phyloP scores from a whole-genome alignment of 2,797 vertebrate genomes.

The Lutjanus campechanus region DNA sequence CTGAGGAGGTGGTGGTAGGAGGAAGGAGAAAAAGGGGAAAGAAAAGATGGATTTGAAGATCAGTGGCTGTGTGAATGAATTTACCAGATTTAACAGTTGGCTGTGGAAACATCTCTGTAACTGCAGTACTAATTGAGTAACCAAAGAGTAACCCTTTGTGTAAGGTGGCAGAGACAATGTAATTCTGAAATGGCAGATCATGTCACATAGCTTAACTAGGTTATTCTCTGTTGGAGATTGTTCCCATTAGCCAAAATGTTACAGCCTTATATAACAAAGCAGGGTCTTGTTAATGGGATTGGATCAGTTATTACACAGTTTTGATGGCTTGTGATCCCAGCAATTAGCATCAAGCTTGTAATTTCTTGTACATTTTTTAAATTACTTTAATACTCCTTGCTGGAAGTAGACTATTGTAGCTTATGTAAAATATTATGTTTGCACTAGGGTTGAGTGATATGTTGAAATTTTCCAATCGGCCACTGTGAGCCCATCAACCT shows the following conservation, averaged over 20 bases:
- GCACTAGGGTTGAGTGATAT: no score
- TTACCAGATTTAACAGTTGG: conserved; percentile 68
- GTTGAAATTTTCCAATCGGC: no score
- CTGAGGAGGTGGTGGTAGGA: conserved; percentile 49
- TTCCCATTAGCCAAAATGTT: conserved; percentile 31
- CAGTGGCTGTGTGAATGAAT: conserved; percentile 69
- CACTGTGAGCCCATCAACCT: no score
- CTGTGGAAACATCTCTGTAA: conserved; percentile 53
- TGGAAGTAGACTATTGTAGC: conserved; percentile 8
- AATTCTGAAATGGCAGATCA: conserved; percentile 38
- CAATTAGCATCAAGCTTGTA: conserved; percentile 38
- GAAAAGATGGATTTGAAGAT: conserved; percentile 75
- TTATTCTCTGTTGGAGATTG: conserved; percentile 32
- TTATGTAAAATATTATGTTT: conserved; percentile 30
- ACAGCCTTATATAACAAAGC: conserved; percentile 48
- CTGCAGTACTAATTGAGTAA: conserved; percentile 57
- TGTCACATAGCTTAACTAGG: conserved; percentile 38
- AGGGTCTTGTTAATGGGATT: conserved; percentile 46
- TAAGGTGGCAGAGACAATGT: conserved; percentile 21
- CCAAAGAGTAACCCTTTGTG: conserved; percentile 40
- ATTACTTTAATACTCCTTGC: conserved; percentile 24
- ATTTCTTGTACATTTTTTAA: conserved; percentile 44
- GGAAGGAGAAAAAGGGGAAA: conserved; percentile 36
- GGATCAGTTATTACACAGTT: conserved; percentile 48
- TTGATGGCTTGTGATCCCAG: conserved; percentile 44